These are phyloP conservation scores for Vipera ursinii DNA, from an alignment of 2,797 vertebrate species.

Conservation along the genomic window DNA sequence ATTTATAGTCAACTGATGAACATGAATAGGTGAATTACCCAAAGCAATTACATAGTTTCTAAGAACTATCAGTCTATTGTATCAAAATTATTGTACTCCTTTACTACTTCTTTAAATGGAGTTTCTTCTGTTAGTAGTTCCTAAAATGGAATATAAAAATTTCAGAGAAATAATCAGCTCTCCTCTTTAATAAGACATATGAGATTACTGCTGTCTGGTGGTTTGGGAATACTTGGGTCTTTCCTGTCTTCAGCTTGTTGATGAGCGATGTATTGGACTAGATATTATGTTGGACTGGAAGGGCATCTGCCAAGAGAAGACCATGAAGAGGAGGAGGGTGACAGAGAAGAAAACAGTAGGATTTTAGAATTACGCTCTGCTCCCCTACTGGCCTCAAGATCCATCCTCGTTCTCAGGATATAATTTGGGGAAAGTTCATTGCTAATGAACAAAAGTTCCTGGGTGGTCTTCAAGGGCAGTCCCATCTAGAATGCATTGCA, in stretches of 20 bases:
- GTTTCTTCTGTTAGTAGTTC: not conserved
- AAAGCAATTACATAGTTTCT: not conserved
- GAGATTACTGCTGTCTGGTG: not conserved
- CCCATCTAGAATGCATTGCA: not conserved
- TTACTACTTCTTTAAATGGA: not conserved
- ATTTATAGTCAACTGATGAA: not conserved
- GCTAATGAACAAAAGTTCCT: not conserved
- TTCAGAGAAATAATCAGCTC: not conserved
- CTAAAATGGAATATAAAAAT: not conserved
- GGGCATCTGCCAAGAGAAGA: not conserved
- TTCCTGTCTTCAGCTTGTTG: not conserved
- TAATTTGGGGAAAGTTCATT: not conserved
- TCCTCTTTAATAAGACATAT: not conserved
- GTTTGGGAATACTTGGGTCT: not conserved
- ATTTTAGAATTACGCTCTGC: not conserved
- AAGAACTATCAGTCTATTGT: not conserved
- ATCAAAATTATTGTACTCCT: not conserved
- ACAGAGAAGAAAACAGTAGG: not conserved
- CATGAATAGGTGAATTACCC: not conserved
- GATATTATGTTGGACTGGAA: not conserved
- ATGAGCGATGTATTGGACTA: not conserved
- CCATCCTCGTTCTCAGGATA: not conserved
- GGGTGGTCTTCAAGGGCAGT: not conserved
- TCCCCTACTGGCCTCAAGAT: not conserved
- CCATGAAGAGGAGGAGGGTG: not conserved